Conservation (phyloP, 2,888 invertebrate genomes). For the Lasioglossum lativentre region DNA sequence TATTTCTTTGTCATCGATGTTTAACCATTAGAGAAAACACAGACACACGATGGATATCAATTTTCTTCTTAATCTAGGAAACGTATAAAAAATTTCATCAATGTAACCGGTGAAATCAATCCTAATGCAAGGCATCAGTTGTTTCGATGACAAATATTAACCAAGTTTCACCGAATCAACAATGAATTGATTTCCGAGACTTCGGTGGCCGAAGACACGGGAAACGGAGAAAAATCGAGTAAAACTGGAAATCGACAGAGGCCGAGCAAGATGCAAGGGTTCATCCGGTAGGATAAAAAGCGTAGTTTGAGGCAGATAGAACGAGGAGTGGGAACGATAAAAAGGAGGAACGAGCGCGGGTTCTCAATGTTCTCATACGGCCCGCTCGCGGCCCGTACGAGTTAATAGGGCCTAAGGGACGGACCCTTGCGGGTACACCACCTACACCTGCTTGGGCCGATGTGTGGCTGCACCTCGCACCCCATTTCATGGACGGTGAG, state of each 20-base stretch:
- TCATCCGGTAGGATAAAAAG: conserved; percentile 12
- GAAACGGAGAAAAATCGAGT: too few relatives aligned
- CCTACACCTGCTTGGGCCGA: conserved; percentile 70
- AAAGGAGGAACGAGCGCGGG: not conserved
- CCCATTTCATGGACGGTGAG: conserved; percentile 81
- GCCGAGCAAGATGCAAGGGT: not conserved
- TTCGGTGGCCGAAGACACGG: not conserved
- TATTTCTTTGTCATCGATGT: too few relatives aligned
- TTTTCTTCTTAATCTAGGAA: too few relatives aligned
- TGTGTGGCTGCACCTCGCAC: conserved; percentile 78
- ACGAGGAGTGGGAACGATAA: not conserved
- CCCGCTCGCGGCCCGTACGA: conserved; percentile 42
- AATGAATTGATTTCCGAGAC: not conserved
- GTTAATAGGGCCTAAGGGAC: conserved; percentile 70
- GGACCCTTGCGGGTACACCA: conserved; percentile 60
- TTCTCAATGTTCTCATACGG: conserved; percentile 58
- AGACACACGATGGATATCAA: too few relatives aligned
- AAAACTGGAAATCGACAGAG: not conserved
- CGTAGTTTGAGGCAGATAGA: not conserved
- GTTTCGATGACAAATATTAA: too few relatives aligned
- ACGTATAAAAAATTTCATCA: too few relatives aligned
- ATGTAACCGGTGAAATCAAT: too few relatives aligned
- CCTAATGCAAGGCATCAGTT: too few relatives aligned
- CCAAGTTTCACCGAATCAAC: too few relatives aligned
- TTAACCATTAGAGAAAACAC: too few relatives aligned